These are phyloP conservation scores for Drosophila limbata DNA, from an alignment of 2,888 invertebrate species.

Conservation along the genomic window DNA sequence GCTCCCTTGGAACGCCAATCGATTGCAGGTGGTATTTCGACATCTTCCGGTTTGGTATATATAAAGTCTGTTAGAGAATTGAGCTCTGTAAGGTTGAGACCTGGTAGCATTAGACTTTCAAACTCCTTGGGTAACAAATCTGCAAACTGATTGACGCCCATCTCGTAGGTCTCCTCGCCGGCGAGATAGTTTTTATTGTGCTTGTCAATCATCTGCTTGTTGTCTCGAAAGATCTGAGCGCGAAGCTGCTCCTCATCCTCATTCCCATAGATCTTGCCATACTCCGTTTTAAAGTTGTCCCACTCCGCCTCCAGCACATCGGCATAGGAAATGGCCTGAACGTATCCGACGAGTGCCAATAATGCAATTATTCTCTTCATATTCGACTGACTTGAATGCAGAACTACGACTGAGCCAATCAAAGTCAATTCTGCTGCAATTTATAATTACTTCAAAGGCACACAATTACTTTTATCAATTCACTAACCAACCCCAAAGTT, in stretches of 20 bases:
- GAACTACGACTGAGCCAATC: constrained; percentile 5
- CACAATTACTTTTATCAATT: background rate
- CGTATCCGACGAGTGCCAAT: constrained; percentile 14
- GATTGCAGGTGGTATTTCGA: constrained; percentile 89
- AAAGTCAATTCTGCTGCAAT: background rate
- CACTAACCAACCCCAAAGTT: background rate
- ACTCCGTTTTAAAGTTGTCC: constrained; percentile 85
- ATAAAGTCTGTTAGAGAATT: constrained; percentile 14
- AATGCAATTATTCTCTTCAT: constrained; percentile 24
- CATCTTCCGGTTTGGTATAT: constrained; percentile 86
- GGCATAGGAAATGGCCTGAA: background rate
- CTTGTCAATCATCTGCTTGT: constrained; percentile 91
- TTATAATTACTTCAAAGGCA: constrained; percentile 12
- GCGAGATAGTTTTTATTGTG: constrained; percentile 91
- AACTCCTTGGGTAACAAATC: constrained; percentile 92
- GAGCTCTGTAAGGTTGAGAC: constrained; percentile 36
- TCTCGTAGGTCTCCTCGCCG: constrained; percentile 88
- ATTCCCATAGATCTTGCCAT: constrained; percentile 88
- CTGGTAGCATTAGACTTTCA: constrained; percentile 80
- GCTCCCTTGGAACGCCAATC: constrained; percentile 94
- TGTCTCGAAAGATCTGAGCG: constrained; percentile 94
- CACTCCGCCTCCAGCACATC: constrained; percentile 33
- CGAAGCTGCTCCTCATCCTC: constrained; percentile 92
- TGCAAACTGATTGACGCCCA: constrained; percentile 92
- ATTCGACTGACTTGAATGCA: background rate